Percentiles rank a stretch among this genome's conserved stretches.
phyloP scores from a whole-genome alignment of 2,113 vertebrate species.

The Ochotona princeps region DNA sequence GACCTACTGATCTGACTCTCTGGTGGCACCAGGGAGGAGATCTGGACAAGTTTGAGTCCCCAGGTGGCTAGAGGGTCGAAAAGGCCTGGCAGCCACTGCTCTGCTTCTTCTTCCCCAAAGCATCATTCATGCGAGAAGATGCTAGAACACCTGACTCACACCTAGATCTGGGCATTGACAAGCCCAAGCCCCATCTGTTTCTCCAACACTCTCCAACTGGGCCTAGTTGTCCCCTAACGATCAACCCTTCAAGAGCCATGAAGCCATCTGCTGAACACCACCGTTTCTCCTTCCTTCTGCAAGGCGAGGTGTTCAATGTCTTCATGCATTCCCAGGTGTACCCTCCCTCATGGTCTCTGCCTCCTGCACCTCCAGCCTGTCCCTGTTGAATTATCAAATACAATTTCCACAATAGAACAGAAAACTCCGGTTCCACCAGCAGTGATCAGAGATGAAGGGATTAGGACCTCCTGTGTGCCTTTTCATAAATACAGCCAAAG shows the following conservation, averaged over 20 bases:
- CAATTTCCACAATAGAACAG: neutral
- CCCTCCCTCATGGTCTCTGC: neutral
- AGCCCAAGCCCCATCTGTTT: too few species aligned
- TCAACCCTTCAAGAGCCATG: neutral
- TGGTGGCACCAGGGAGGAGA: neutral
- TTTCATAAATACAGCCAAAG: neutral
- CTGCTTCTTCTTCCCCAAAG: neutral
- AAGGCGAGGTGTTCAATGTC: neutral
- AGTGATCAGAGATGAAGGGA: neutral
- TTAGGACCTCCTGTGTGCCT: neutral
- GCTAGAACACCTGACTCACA: neutral
- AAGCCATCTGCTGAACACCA: neutral
- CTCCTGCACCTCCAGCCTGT: neutral
- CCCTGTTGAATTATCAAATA: neutral
- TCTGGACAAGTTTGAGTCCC: neutral
- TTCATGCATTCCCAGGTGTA: neutral
- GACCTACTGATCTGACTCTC: neutral
- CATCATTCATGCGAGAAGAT: neutral
- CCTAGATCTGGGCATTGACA: neutral
- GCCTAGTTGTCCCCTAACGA: neutral
- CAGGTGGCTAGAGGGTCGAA: neutral
- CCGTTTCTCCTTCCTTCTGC: neutral
- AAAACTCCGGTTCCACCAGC: neutral
- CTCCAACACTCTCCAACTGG: too few species aligned
- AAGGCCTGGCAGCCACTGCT: neutral